phyloP scores from a whole-genome alignment of 2,888 invertebrate genomes.

The Mamestra brassicae region DNA sequence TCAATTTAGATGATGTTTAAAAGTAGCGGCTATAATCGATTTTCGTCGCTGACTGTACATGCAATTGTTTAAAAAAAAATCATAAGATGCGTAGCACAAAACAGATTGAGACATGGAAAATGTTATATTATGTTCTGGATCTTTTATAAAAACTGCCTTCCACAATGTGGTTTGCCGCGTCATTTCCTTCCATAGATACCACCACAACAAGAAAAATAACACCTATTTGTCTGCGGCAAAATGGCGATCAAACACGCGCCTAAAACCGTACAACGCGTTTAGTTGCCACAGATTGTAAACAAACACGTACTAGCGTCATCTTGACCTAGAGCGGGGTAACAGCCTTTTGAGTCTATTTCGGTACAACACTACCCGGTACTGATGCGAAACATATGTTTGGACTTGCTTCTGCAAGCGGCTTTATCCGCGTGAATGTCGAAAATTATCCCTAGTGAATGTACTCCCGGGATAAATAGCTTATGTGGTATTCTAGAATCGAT shows the following conservation, averaged over 20 bases:
- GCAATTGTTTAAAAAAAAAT: not conserved
- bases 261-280: constrained; percentile 21
- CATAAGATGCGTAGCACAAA: not conserved
- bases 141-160: not conserved
- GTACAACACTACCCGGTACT: constrained; percentile 51
- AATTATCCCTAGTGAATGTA: too few species aligned
- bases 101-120: not conserved
- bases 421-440: too few species aligned
- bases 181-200: constrained; percentile 15
- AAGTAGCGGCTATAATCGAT: too few species aligned
- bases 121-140: not conserved
- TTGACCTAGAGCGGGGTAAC: constrained; percentile 74
- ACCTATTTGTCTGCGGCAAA: constrained; percentile 29
- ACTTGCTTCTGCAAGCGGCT: too few species aligned
- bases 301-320: constrained; percentile 60
- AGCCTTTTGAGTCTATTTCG: constrained; percentile 72
- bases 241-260: constrained; percentile 24
- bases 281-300: constrained; percentile 51
- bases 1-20: too few species aligned
- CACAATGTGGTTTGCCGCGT: not conserved
- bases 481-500: too few species aligned
- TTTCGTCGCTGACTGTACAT: too few species aligned
- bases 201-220: constrained; percentile 9
- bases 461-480: too few species aligned
- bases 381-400: constrained; percentile 37